phyloP scores from a whole-genome alignment of 2,888 invertebrate species.

The Leptopilina syphax region DNA sequence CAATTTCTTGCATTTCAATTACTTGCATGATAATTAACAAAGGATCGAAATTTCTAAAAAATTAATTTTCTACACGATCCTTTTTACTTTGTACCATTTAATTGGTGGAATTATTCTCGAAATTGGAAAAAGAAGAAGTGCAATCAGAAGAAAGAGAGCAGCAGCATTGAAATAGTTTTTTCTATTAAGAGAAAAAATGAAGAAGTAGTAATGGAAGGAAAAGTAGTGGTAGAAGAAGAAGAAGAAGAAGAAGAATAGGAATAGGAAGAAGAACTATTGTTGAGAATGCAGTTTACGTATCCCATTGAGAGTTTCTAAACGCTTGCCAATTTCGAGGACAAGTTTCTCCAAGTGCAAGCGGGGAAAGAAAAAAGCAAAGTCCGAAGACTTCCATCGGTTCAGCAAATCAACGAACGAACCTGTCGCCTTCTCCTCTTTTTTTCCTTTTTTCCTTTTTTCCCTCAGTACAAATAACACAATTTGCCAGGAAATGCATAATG shows the following conservation, averaged over 20 bases:
- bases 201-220: too few species aligned
- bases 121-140: too few species aligned
- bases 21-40: too few species aligned
- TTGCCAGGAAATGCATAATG: slow-evolving; percentile 73
- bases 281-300: slow-evolving; percentile 33
- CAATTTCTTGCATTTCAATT: too few species aligned
- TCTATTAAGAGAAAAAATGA: neutral
- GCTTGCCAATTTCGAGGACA: slow-evolving; percentile 39
- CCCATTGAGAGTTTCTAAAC: slow-evolving; percentile 38
- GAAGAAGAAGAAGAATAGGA: slow-evolving; percentile 1
- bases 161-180: neutral
- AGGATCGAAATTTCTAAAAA: too few species aligned
- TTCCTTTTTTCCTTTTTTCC: slow-evolving; percentile 51
- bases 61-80: too few species aligned
- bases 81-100: too few species aligned
- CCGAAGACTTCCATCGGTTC: neutral
- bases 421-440: slow-evolving; percentile 20
- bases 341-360: slow-evolving; percentile 35
- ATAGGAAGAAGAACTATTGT: neutral
- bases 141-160: too few species aligned
- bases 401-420: slow-evolving; percentile 17
- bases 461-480: slow-evolving; percentile 70
- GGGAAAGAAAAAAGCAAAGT: slow-evolving; percentile 23
- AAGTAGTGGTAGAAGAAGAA: neutral
- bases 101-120: too few species aligned